Base-by-base conservation (phyloP, 2,113 vertebrate species). In the Cyprichromis sp. region DNA sequence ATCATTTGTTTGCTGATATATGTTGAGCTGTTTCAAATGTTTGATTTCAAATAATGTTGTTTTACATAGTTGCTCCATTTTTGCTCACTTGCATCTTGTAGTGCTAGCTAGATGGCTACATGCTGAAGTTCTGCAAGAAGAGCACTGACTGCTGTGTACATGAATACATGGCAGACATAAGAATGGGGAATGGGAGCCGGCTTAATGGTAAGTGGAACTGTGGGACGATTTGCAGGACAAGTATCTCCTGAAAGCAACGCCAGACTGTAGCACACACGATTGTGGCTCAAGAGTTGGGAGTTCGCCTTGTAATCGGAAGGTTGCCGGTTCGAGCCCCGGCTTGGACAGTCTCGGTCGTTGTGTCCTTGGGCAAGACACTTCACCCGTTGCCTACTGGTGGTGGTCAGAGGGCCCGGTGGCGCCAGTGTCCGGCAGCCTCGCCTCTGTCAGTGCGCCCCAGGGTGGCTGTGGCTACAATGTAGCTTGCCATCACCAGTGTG, bases 21-120 rank as follows among this genome's bases (percentile, higher is more conserved):
- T 45, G 24, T 7, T 11, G 68, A 47, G 24, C 40, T 29, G 24
- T 76, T 47, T 76, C 24, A 47, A 76, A 76, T 29, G 14, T 47
- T 76, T 17, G 40, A 47, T 76, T 47, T 76, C 13, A 19, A 19
- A 29, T 29, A 7, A 73, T 19, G 24, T 17, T 7, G 42, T 47
- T 76, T 76, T 11, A 76, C 2, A 0, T 3, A 4, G 0, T 76
- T 29, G 42, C 68, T 76, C 40, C 16, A 9, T 2, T 73, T 73
- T 45, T 45, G 40, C 68, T 73, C 68, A 45, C 68, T 26, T 26
- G 14, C 68, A 17, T 26, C 4, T 73, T 45, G 13, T 45, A 17
- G 21, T 45, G 68, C 21, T 73, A 73, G 68, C 38, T 73, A 45
- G 13, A 45, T 73, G 68, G 38, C 21, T 29, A 45, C 21, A 3